Evolutionary conservation across 2,888 invertebrate genomes (phyloP).

Genomic region (Drosophila tripunctata): DNA sequence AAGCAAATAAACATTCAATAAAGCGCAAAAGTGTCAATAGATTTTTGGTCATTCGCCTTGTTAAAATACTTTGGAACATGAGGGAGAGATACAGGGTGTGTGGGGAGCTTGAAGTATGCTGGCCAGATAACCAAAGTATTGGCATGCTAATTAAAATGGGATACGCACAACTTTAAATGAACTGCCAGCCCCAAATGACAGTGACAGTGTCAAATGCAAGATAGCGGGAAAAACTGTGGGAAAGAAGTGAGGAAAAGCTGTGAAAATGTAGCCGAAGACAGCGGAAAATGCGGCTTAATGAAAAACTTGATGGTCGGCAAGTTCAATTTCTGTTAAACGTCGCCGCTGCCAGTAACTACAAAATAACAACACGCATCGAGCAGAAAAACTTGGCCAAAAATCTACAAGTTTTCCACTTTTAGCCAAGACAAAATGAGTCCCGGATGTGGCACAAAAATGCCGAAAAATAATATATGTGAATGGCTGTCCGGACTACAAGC

Average conservation of each 20-base stretch:
- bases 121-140: slow-evolving; percentile 18
- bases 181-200: slow-evolving; percentile 65
- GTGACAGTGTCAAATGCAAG: slow-evolving; percentile 36
- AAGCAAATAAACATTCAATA: slow-evolving; percentile 78
- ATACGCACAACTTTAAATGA: slow-evolving; percentile 69
- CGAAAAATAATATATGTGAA: slow-evolving; percentile 5
- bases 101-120: neutral
- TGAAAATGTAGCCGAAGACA: neutral
- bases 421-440: slow-evolving; percentile 61
- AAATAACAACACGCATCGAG: slow-evolving; percentile 51
- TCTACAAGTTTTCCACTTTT: slow-evolving; percentile 56
- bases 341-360: slow-evolving; percentile 34
- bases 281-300: slow-evolving; percentile 49
- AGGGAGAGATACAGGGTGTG: neutral
- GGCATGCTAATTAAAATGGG: slow-evolving; percentile 71
- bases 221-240: neutral
- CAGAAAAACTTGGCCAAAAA: slow-evolving; percentile 41
- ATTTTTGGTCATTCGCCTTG: slow-evolving; percentile 49
- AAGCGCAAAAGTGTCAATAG: slow-evolving; percentile 74
- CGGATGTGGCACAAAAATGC: slow-evolving; percentile 61
- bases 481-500: neutral
- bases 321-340: slow-evolving; percentile 59
- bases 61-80: neutral
- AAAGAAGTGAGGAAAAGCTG: neutral
- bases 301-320: slow-evolving; percentile 57